These are phyloP conservation scores for Aethina tumida DNA, from an alignment of 1,140 invertebrate genomes.

Conservation along the genomic window DNA sequence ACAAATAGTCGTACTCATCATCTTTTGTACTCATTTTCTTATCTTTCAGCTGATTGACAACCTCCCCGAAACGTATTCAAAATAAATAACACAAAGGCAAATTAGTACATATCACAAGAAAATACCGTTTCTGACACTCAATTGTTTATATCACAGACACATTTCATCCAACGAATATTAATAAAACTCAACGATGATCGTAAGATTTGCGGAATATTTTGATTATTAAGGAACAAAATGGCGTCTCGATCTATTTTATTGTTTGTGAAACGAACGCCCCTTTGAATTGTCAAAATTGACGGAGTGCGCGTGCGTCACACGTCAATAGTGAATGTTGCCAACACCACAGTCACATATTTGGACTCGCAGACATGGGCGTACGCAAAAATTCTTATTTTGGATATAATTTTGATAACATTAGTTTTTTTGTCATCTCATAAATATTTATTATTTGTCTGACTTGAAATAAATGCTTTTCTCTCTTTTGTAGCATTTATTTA, in stretches of 20 bases:
- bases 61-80: conserved; percentile 14
- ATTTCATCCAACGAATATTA: conserved; percentile 18
- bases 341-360: background rate
- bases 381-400: conserved; percentile 1
- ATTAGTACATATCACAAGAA: conserved; percentile 29
- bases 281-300: conserved; percentile 16
- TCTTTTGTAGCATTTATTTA: background rate
- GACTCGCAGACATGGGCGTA: background rate
- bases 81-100: conserved; percentile 17
- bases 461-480: background rate
- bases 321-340: conserved; percentile 4
- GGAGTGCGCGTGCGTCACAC: conserved; percentile 13
- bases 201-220: conserved; percentile 19
- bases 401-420: too few relatives aligned
- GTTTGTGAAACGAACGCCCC: conserved; percentile 26
- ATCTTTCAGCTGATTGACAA: conserved; percentile 8
- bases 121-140: conserved; percentile 24
- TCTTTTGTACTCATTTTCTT: conserved; percentile 87
- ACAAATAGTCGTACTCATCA: conserved; percentile 99
- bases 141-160: conserved; percentile 32
- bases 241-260: conserved; percentile 27
- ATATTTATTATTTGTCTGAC: background rate
- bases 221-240: conserved; percentile 27
- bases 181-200: conserved; percentile 19
- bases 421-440: background rate